Base-by-base conservation (phyloP, 2,113 vertebrate species). In the Dicaeum eximium region DNA sequence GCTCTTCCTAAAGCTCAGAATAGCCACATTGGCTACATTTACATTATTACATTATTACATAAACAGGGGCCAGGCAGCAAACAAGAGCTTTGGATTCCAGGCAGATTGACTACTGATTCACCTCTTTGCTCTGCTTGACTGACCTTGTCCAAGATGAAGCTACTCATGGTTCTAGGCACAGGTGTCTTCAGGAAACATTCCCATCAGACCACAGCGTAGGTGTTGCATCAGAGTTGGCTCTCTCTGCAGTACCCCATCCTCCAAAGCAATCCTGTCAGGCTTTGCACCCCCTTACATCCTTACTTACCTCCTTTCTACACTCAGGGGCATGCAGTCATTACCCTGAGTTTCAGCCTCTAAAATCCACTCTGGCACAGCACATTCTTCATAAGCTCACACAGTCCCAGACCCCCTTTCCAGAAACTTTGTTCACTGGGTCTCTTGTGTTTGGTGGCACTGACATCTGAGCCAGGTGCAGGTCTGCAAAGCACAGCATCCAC, bases 271-370 rank as follows among this genome's bases (percentile, higher is more conserved):
- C 21, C 35, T 24, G 0, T 14, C 25, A 38, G 23, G 6, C 14
- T 78, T 83, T 84, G 53, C 31, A 56, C 31, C 47, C 23, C 28
- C 7, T 78, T 18, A 11, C 44, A 14, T 8, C 24, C 17, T 72
- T 47, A 37, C 13, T 19, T 23, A 31, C 10, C 4, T 81, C 11
- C 13, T 71, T 74, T 81, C n/a, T 64, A 5, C 16, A 21, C 5
- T 2, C 9, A 0, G 2, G n/a, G 23, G 3, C 37, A 60, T 7
- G 21, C 9, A 64, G n/a, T 15, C 33, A 27, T 53, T 77, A 31
- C 22, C 1, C 5, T 35, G 47, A 74, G 40, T 62, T 82, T 87
- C 45, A 64, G 61, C 24, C 53, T 56, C 15, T 44, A 74, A 91
- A 79, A 23, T 40, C 37, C 17, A 33, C 22, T 19, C 33, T 61